Percentiles rank a stretch among this genome's conserved stretches.
These are phyloP conservation scores for Porites cylindrica DNA, from an alignment of 92 coral and sea anemone species.

Conservation along the genomic window DNA sequence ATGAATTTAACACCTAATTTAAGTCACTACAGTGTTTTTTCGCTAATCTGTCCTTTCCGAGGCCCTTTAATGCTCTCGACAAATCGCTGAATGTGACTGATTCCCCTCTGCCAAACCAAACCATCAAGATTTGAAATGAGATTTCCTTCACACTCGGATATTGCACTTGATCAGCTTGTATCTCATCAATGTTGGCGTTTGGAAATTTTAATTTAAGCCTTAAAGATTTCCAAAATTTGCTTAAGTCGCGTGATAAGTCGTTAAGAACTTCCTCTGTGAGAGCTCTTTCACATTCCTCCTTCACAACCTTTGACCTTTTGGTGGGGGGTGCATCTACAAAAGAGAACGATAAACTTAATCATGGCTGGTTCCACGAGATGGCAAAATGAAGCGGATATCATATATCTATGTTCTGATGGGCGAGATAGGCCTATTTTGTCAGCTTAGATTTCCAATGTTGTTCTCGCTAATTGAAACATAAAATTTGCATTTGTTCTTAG, in stretches of 20 bases:
- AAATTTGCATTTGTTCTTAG: too few relatives aligned
- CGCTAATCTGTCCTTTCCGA: constrained; percentile 72
- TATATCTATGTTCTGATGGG: too few relatives aligned
- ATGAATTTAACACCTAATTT: too few relatives aligned
- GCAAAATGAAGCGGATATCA: too few relatives aligned
- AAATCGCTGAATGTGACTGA: constrained; percentile 54
- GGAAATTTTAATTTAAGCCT: constrained; percentile 73
- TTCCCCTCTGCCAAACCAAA: constrained; percentile 65
- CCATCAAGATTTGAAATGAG: constrained; percentile 74
- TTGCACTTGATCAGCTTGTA: constrained; percentile 70
- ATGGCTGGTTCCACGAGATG: too few relatives aligned
- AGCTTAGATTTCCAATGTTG: too few relatives aligned
- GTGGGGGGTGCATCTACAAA: not conserved
- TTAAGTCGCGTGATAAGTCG: constrained; percentile 58
- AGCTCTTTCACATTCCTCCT: not conserved
- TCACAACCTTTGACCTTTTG: constrained; percentile 37
- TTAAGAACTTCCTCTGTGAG: constrained; percentile 75
- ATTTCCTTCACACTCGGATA: constrained; percentile 70
- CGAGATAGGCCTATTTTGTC: too few relatives aligned
- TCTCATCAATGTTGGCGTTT: constrained; percentile 74
- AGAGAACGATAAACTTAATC: too few relatives aligned
- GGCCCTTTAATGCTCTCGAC: constrained; percentile 61
- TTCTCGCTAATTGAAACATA: too few relatives aligned
- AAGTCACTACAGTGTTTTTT: constrained; percentile 37
- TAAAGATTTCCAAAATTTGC: constrained; percentile 73